These are phyloP conservation scores for Natator depressus DNA, from an alignment of 2,113 vertebrate species.

Conservation along the genomic window DNA sequence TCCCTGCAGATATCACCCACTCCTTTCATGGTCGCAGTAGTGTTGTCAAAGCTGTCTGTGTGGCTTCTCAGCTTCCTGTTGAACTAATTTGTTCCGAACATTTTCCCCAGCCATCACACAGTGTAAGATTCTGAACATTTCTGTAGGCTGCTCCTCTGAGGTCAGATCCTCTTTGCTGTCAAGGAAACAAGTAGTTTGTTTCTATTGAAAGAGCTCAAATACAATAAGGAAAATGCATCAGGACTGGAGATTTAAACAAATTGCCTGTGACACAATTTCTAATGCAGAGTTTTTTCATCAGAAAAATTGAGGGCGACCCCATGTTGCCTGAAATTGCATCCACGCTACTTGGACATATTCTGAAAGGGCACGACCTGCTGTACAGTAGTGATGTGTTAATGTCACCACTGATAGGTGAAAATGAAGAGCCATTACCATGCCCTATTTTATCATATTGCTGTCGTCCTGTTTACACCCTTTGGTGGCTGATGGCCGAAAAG, in stretches of 20 bases:
- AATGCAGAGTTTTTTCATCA: neutral
- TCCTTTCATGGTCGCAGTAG: neutral
- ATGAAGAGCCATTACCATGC: neutral
- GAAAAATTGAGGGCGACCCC: neutral
- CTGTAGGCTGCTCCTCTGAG: neutral
- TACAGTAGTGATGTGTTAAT: neutral
- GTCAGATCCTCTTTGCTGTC: neutral
- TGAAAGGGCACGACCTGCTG: neutral
- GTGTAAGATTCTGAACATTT: neutral
- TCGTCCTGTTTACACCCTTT: neutral
- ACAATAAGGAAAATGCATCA: neutral
- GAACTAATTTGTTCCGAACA: neutral
- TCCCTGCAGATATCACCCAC: constrained; percentile 2
- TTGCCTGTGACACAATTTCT: neutral
- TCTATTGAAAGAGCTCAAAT: neutral
- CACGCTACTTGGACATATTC: neutral
- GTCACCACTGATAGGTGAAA: neutral
- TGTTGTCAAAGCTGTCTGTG: neutral
- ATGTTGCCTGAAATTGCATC: neutral
- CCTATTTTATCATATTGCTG: neutral
- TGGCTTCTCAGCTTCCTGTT: neutral
- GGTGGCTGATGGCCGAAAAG: neutral
- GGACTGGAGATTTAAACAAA: neutral
- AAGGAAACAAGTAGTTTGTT: neutral
- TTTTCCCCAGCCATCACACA: neutral